Percentiles rank a stretch among this genome's conserved stretches.
These are phyloP conservation scores for Whitmania pigra DNA, from an alignment of 1,140 invertebrate species.

Conservation along the genomic window DNA sequence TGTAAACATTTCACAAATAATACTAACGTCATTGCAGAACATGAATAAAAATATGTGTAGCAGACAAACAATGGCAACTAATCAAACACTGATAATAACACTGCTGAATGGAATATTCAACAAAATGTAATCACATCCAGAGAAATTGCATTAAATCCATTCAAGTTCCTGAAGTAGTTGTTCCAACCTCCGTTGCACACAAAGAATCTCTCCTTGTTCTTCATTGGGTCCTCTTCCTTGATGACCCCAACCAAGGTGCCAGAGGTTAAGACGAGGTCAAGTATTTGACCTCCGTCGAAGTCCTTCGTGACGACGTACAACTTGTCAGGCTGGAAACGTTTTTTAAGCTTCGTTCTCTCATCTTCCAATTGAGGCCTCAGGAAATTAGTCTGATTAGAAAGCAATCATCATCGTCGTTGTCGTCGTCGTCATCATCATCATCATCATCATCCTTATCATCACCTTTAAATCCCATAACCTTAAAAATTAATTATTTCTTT, in stretches of 20 bases:
- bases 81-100: background rate
- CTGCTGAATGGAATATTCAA: background rate
- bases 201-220: constrained; percentile 49
- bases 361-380: background rate
- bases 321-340: background rate
- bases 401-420: no score
- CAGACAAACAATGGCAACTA: background rate
- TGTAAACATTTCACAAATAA: background rate
- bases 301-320: constrained; percentile 20
- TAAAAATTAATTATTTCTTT: no score
- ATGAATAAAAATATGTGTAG: background rate
- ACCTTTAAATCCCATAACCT: no score
- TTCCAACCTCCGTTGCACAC: constrained; percentile 50
- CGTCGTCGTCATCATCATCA: no score
- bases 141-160: no score
- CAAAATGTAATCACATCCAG: background rate
- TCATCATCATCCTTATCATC: no score
- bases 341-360: background rate
- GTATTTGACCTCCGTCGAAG: constrained; percentile 37
- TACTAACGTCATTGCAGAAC: no score
- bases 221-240: constrained; percentile 53
- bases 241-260: constrained; percentile 51
- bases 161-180: background rate
- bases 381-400: no score
- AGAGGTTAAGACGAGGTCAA: constrained; percentile 44